Percentiles rank a stretch among this genome's conserved stretches.
Conservation (phyloP, 2,888 invertebrate genomes). For the Cantharis lateralis region DNA sequence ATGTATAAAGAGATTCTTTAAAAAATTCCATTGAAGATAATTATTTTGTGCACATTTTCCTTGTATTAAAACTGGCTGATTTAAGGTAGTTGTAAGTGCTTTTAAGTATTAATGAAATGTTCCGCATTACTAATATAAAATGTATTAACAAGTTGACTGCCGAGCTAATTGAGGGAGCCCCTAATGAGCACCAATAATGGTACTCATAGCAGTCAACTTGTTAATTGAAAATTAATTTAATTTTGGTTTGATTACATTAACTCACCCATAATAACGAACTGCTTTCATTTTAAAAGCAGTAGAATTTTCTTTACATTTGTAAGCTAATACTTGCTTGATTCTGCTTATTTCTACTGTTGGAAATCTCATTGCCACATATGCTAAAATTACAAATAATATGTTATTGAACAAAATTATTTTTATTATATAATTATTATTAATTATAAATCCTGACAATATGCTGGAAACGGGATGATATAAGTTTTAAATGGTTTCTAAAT, state of each 20-base stretch:
- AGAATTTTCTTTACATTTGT: conserved; percentile 79
- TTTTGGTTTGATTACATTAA: not conserved
- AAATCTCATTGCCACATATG: conserved; percentile 74
- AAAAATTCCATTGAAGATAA: too few relatives aligned
- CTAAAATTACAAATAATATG: conserved; percentile 52
- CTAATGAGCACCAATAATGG: too few relatives aligned
- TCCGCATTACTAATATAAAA: not conserved
- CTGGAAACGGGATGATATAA: too few relatives aligned
- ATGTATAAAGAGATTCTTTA: not conserved
- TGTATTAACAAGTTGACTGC: too few relatives aligned
- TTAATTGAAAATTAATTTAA: not conserved
- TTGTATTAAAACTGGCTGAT: too few relatives aligned
- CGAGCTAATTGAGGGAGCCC: too few relatives aligned
- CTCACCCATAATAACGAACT: conserved; percentile 63
- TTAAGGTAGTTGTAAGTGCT: too few relatives aligned
- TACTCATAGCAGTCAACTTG: too few relatives aligned
- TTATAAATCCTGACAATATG: too few relatives aligned
- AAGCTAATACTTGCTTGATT: conserved; percentile 76
- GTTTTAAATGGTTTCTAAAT: too few relatives aligned
- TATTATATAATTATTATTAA: too few relatives aligned
- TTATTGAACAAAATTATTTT: conserved; percentile 20
- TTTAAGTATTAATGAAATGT: not conserved
- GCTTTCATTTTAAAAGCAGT: conserved; percentile 76
- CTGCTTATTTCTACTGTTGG: conserved; percentile 75
- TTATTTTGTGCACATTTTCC: too few relatives aligned